phyloP scores from a whole-genome alignment of 2,888 invertebrate genomes.

The Phytoseiulus persimilis region DNA sequence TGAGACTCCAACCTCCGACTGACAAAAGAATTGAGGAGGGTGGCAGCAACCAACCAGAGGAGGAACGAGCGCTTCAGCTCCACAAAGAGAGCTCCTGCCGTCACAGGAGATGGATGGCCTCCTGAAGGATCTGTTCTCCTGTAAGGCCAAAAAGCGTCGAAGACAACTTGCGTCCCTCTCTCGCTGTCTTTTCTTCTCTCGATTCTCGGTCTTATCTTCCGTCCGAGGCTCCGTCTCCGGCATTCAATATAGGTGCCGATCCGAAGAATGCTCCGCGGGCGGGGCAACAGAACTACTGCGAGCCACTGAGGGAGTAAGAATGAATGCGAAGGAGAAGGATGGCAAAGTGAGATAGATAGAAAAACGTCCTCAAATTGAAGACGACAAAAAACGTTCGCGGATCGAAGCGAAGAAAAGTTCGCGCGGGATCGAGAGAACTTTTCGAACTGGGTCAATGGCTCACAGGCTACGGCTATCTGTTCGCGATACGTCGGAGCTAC shows the following conservation, averaged over 20 bases:
- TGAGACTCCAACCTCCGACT: not conserved
- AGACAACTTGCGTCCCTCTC: not conserved
- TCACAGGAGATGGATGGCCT: constrained; percentile 5
- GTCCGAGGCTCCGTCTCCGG: not conserved
- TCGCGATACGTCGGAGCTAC: too few relatives aligned
- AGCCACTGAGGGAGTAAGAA: not conserved
- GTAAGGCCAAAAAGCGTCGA: not conserved
- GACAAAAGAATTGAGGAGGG: not conserved
- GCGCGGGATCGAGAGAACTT: not conserved
- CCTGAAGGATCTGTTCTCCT: not conserved
- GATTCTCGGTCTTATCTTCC: not conserved
- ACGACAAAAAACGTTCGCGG: not conserved
- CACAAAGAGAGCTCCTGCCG: not conserved
- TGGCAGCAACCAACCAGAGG: not conserved
- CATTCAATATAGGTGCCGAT: not conserved
- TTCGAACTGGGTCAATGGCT: not conserved
- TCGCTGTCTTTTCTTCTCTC: not conserved
- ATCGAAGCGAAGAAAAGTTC: not conserved
- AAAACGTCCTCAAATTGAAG: not conserved
- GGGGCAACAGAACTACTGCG: not conserved
- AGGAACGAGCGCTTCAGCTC: not conserved
- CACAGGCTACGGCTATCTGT: too few relatives aligned
- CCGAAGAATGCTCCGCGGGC: not conserved
- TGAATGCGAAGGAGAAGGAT: not conserved
- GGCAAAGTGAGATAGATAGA: not conserved